Base-by-base conservation (phyloP, 1,140 invertebrate species). In the Leptinotarsa texana region DNA sequence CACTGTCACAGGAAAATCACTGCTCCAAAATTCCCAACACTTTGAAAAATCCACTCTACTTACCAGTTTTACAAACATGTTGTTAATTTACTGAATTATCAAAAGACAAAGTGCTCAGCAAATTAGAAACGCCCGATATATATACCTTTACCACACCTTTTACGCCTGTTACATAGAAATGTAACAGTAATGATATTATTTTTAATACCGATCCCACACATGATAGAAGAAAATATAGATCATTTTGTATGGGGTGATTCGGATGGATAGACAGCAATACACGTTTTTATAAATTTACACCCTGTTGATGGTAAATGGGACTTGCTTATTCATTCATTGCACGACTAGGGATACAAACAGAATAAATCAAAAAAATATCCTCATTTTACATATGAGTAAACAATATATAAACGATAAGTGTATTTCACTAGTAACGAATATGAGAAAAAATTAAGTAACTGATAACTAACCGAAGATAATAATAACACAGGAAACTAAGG, bases 61-160 rank as follows among this genome's bases (percentile, higher is more conserved):
- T 83, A 85, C 84, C 84, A 85, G 83, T 85, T 85, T 85, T 85
- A 84, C 84, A 80, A 85, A 85, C 84, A 85, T 85, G 84, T 85
- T 83, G 83, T 75, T 79, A 76, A 76, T 78, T 80, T 82, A 74
- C 72, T 72, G 76, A 79, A 75, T 68, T 65, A 73, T 49, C 48
- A 13, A 13, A 77, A 77, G 75, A 57, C 51, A 18, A 57, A 57
- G 51, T 57, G 51, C n/a, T 4, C n/a, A 6, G 15, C 13, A 18
- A 57, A 57, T 13, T 2, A 1, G 51, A 57, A 57, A 57, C n/a
- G 51, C 51, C n/a, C 51, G 51, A 74, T 83, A 83, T 84, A 80
- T 84, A 85, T 83, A 84, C 75, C 51, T 69, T 72, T 67, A 83
- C 84, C 84, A 83, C 84, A 83, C 84, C 84, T 82, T 80, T 72